Evolutionary conservation across 2,113 vertebrate species (phyloP).

Genomic region (Orientallactaga bullata): DNA sequence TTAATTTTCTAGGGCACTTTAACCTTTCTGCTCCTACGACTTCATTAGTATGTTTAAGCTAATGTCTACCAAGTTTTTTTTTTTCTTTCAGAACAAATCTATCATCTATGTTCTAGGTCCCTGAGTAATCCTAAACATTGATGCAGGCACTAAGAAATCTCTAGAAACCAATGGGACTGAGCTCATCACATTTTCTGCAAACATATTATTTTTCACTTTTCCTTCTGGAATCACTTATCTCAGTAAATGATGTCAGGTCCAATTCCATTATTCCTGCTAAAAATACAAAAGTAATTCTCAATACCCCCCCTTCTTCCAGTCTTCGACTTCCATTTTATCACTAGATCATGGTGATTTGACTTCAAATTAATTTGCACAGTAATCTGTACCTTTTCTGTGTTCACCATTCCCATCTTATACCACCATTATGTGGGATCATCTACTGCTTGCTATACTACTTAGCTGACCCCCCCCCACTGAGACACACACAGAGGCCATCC

Average conservation of each 20-base stretch:
- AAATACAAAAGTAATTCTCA: background rate
- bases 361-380: background rate
- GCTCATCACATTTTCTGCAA: background rate
- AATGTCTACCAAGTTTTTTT: background rate
- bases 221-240: background rate
- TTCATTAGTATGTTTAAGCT: background rate
- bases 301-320: background rate
- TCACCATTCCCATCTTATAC: background rate
- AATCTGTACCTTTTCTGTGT: background rate
- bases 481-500: background rate
- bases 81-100: background rate
- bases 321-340: background rate
- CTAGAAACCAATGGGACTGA: background rate
- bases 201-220: background rate
- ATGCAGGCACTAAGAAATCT: background rate
- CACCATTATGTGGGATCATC: background rate
- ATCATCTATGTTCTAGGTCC: background rate
- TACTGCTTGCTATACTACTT: background rate
- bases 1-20: background rate
- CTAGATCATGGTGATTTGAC: background rate
- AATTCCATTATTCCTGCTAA: background rate
- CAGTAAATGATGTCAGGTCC: background rate
- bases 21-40: background rate
- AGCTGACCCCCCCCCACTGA: background rate
- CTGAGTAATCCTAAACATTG: background rate